Base-by-base conservation (phyloP, 2,113 vertebrate genomes). In the Bujurquina vittata region DNA sequence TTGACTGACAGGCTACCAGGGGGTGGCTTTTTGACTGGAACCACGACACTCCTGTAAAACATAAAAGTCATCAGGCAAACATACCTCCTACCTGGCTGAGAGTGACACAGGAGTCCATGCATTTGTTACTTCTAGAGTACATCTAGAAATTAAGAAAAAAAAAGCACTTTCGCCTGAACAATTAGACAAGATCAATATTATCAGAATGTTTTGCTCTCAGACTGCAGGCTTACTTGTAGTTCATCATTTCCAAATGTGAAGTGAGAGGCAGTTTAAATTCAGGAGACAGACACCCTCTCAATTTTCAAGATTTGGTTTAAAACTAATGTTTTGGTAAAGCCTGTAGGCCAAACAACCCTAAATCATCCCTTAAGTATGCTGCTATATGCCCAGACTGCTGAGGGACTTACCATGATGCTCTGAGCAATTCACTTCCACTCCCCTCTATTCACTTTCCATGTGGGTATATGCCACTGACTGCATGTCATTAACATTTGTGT, bases 11-110 rank as follows among this genome's bases (percentile, higher is more conserved):
- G 94, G 87, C 97, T 97, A 4, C 98, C 98, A 0, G 98, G 97
- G 40, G 98, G 97, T 0, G 98, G 97, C 88, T 99, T 99, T 95
- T 99, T 99, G 7, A 99, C 98, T 4, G 98, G 98, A 22, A 99
- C 97, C 75, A 99, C 96, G 7, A 99, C 98, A 33, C 98, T 99
- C 96, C 98, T 99, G 91, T 9, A 8, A 80, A 56, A 85, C 5
- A 75, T 2, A 63, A 65, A 69, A 85, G 37, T 33, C 3, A 63
- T 77, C 11, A 57, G 26, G 56, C 33, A 75, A 75, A 31, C 65
- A 31, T 20, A 46, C 43, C 14, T 46, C 4, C 43, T 46, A 5
- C 43, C 12, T 52, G 49, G 49, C 49, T 52, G 15, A 49, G 46
- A 52, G 46, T 14, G 37, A 46, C 2, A 2, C 22, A 46, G 43